Percentiles rank a stretch among this genome's conserved stretches.
phyloP scores from a whole-genome alignment of 2,888 invertebrate genomes.

The Amphiduros pacificus region DNA sequence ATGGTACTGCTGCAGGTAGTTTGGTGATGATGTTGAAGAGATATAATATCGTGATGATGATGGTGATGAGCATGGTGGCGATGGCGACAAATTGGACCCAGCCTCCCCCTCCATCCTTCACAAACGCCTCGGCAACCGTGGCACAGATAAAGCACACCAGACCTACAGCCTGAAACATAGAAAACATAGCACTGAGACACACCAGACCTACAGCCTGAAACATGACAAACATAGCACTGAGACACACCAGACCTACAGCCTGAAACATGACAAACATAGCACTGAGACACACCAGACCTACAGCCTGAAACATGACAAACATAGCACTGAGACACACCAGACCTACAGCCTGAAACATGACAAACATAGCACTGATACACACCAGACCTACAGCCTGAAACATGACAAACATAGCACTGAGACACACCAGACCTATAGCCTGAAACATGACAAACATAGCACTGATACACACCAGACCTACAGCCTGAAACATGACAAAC shows the following conservation, averaged over 20 bases:
- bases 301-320: background rate
- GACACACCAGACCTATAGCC: too few species aligned
- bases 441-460: too few species aligned
- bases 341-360: too few species aligned
- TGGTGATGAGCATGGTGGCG: background rate
- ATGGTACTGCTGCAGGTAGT: background rate
- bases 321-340: too few species aligned
- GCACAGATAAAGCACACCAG: background rate
- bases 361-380: too few species aligned
- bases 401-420: too few species aligned
- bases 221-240: background rate
- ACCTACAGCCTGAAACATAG: background rate
- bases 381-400: too few species aligned
- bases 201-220: background rate
- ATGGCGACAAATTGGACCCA: conserved; percentile 2
- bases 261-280: background rate
- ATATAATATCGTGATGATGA: background rate
- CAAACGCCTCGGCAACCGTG: background rate
- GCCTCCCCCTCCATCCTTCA: background rate
- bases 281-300: background rate
- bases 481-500: too few species aligned
- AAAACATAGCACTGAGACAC: background rate
- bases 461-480: too few species aligned
- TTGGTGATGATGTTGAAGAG: background rate
- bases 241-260: background rate